Conservation (phyloP, 2,888 invertebrate genomes). For the Glomeris marginata region DNA sequence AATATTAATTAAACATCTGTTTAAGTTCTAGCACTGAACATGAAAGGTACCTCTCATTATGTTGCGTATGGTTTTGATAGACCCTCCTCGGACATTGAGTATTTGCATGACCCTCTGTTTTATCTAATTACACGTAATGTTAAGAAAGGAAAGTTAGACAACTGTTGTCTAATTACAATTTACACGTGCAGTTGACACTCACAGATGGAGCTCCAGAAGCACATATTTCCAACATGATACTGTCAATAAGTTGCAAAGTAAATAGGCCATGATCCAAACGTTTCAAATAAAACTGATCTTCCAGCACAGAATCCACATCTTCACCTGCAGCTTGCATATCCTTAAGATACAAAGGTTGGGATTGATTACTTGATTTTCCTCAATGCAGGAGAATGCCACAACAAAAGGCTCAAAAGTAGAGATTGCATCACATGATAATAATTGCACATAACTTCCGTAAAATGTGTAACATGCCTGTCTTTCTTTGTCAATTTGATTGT, state of each 20-base stretch:
- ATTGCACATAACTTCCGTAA: too few species aligned
- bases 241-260: conserved; percentile 85
- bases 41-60: conserved; percentile 67
- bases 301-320: conserved; percentile 49
- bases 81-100: conserved; percentile 73
- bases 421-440: too few species aligned
- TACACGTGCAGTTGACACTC: neutral
- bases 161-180: neutral
- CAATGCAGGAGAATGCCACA: neutral
- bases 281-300: conserved; percentile 74
- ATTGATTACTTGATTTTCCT: neutral
- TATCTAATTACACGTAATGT: conserved; percentile 19
- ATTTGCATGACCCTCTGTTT: conserved; percentile 81
- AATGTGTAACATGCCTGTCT: conserved; percentile 20
- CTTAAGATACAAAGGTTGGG: conserved; percentile 16
- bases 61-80: conserved; percentile 79
- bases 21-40: neutral
- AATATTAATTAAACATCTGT: conserved; percentile 3
- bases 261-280: conserved; percentile 89
- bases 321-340: conserved; percentile 24
- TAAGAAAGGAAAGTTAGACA: neutral
- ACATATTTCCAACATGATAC: conserved; percentile 43
- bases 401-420: neutral
- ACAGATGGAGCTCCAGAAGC: conserved; percentile 17
- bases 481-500: conserved; percentile 52